Base-by-base conservation (phyloP, 2,797 vertebrate genomes). In the Mionectes olivaceus region DNA sequence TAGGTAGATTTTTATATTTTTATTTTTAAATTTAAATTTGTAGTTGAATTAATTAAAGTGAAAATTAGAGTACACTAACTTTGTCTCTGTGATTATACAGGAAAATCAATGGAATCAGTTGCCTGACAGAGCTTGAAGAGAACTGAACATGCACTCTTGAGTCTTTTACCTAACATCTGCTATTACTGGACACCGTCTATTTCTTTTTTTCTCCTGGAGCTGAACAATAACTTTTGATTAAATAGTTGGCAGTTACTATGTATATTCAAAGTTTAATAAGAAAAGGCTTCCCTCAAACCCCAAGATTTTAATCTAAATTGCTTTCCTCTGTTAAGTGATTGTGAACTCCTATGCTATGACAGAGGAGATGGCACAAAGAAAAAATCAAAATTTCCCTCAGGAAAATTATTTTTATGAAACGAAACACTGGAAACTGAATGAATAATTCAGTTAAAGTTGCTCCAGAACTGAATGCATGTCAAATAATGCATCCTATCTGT, bases 221-320 rank as follows among this genome's bases (percentile, higher is more conserved):
- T 83, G 93, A 97, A 95, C 82, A 97, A 65, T 94, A 95, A 95
- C 93, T 97, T 98, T 95, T 96, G 96, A 98, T 97, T 97, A 97
- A 97, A 95, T 91, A 95, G 87, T 87, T 97, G 94, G 61, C 91
- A 91, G 90, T 92, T 91, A 59, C 84, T 95, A 63, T 95, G 75
- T 96, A 74, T 94, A 87, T 87, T 86, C 87, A 94, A 68, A 96
- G 96, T 95, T 96, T 94, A 97, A 96, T 96, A 97, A 96, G 75
- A 92, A 94, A 96, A 97, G 63, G 59, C 74, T 97, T 96, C 90
- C 80, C 90, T 97, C 76, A 91, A 94, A 95, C 65, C 68, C 79
- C 64, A 92, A 95, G 97, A 96, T 95, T 91, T 94, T 97, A 96
- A 97, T 97, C 97, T 97, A 96, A 97, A 97, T 97, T 97, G 93